phyloP scores from a whole-genome alignment of 2,797 vertebrate species.

The Phataginus tricuspis region DNA sequence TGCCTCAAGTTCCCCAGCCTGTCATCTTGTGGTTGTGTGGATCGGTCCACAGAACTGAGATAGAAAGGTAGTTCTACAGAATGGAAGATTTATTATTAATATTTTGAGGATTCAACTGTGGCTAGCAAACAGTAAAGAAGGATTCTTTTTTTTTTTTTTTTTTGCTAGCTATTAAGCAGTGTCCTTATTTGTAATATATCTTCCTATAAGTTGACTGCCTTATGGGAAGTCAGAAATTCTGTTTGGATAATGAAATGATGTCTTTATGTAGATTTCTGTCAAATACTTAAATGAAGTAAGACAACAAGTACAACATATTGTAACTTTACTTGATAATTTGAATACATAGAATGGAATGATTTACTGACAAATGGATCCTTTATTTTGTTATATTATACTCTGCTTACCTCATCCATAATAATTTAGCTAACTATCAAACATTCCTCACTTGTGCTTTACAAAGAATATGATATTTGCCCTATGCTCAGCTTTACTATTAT shows the following conservation, averaged over 20 bases:
- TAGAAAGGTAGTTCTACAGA: neutral
- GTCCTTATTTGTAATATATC: neutral
- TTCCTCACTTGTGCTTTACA: conserved; percentile 13
- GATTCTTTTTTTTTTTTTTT: neutral
- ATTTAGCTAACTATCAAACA: neutral
- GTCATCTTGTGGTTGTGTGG: neutral
- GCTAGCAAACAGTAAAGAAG: neutral
- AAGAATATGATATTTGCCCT: neutral
- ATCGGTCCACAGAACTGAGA: neutral
- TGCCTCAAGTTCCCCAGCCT: neutral
- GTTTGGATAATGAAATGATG: conserved; percentile 6
- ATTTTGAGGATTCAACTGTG: conserved; percentile 9
- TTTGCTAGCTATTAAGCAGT: neutral
- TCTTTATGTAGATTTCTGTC: neutral
- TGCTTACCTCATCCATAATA: neutral
- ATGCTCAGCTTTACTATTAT: neutral
- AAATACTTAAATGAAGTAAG: neutral
- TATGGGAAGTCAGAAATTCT: neutral
- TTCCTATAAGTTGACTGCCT: neutral
- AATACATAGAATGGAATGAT: neutral
- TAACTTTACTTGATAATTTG: neutral
- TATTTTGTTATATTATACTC: neutral
- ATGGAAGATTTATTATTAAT: conserved; percentile 12
- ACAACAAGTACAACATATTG: neutral
- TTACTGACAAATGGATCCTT: neutral